Conservation (phyloP, 2,113 vertebrate genomes). For the Equus quagga region DNA sequence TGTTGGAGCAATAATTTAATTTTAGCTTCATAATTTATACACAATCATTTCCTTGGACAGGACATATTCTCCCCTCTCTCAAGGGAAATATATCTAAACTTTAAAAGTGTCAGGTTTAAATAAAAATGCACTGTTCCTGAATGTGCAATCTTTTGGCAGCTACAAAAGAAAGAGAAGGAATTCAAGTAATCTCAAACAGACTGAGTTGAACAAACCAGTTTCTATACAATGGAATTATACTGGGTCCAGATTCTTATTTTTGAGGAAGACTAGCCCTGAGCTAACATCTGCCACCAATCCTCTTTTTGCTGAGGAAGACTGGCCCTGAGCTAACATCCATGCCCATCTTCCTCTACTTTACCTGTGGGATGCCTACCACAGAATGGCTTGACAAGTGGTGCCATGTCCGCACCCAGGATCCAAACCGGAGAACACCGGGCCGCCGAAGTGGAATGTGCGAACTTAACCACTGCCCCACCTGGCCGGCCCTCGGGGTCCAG, state of each 20-base stretch:
- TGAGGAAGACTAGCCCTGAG: too few species aligned
- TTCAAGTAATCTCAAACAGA: conserved; percentile 15
- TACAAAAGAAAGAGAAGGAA: conserved; percentile 43
- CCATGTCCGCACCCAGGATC: too few species aligned
- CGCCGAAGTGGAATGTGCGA: too few species aligned
- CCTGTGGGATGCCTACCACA: too few species aligned
- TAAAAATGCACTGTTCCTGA: conserved; percentile 37
- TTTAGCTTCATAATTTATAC: conserved; percentile 64
- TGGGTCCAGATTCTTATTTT: background rate
- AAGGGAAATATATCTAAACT: conserved; percentile 2
- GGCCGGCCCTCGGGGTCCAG: background rate
- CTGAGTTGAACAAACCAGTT: background rate
- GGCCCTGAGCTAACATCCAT: too few species aligned
- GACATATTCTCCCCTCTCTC: background rate
- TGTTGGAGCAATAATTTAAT: conserved; percentile 47
- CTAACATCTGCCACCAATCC: too few species aligned
- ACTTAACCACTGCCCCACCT: too few species aligned
- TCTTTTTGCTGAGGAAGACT: too few species aligned
- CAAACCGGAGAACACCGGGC: too few species aligned
- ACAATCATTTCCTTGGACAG: conserved; percentile 26
- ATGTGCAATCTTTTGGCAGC: background rate
- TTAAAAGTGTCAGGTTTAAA: conserved; percentile 14
- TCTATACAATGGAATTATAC: conserved; percentile 36
- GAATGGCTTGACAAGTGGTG: too few species aligned
- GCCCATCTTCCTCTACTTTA: too few species aligned